These are phyloP conservation scores for Zootoca vivipara DNA, from an alignment of 2,113 vertebrate genomes.

Conservation along the genomic window DNA sequence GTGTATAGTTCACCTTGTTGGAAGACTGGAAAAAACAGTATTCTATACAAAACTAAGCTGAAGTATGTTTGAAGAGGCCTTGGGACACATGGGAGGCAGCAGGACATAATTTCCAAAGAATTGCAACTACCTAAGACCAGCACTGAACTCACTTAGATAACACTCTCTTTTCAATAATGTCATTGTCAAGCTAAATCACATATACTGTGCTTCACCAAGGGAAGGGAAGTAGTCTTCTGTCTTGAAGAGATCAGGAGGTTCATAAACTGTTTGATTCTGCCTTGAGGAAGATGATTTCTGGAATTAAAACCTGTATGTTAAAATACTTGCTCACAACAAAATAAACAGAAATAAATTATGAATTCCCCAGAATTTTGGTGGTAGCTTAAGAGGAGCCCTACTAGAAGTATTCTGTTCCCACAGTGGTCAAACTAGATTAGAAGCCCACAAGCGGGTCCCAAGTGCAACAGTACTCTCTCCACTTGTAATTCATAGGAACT, in stretches of 20 bases:
- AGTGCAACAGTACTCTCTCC: no score
- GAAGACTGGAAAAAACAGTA: slow-evolving; percentile 48
- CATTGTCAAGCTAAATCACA: slow-evolving; percentile 30
- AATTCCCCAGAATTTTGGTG: not conserved
- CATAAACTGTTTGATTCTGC: slow-evolving; percentile 73
- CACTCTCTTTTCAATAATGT: not conserved
- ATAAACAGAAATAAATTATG: not conserved
- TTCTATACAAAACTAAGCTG: not conserved
- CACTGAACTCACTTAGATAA: not conserved
- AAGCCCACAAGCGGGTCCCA: no score
- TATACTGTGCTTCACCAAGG: slow-evolving; percentile 69
- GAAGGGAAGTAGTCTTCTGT: slow-evolving; percentile 91
- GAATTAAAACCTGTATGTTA: slow-evolving; percentile 37
- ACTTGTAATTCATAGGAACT: not conserved
- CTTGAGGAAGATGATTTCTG: slow-evolving; percentile 82
- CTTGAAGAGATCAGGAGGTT: slow-evolving; percentile 87
- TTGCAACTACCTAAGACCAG: slow-evolving; percentile 26
- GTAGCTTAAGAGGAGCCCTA: not conserved
- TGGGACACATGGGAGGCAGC: slow-evolving; percentile 42
- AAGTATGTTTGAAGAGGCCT: slow-evolving; percentile 33
- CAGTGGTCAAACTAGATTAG: no score
- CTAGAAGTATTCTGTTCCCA: no score
- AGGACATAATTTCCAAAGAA: slow-evolving; percentile 30
- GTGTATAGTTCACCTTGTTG: slow-evolving; percentile 10
- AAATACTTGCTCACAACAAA: not conserved